Evolutionary conservation across 2,888 invertebrate species (phyloP).

Genomic region (Stegophylla sp.): DNA sequence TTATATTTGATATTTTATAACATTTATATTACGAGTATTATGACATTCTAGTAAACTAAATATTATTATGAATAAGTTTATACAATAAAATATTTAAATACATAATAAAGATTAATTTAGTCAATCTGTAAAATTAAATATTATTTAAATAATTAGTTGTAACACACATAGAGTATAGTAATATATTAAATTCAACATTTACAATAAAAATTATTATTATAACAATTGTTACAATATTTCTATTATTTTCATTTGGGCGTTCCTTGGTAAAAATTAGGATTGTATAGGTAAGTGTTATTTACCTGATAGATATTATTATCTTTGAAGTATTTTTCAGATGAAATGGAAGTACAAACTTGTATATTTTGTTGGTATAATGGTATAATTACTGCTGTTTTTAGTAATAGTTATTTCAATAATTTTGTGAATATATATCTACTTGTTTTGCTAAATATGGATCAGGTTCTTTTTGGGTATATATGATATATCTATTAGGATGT

Average conservation of each 20-base stretch:
- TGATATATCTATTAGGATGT: background rate
- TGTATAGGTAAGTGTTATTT: constrained; percentile 47
- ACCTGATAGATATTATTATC: constrained; percentile 19
- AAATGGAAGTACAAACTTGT: background rate
- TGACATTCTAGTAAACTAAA: too few species aligned
- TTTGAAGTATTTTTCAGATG: constrained; percentile 19
- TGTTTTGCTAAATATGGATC: constrained; percentile 44
- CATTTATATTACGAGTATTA: too few species aligned
- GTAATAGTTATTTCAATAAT: constrained; percentile 34
- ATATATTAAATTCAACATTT: constrained; percentile 42
- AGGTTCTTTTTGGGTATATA: too few species aligned
- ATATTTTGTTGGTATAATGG: constrained; percentile 31
- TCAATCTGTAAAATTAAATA: too few species aligned
- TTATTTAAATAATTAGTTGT: too few species aligned
- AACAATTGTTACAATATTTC: constrained; percentile 18
- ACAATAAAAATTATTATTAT: constrained; percentile 37
- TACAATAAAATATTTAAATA: too few species aligned
- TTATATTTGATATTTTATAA: too few species aligned
- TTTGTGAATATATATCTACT: constrained; percentile 38
- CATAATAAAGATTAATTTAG: too few species aligned
- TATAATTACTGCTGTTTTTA: constrained; percentile 16
- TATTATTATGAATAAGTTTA: too few species aligned
- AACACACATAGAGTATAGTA: too few species aligned
- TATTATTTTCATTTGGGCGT: constrained; percentile 33
- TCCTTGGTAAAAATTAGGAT: constrained; percentile 30